Conservation (phyloP, 2,888 invertebrate genomes). For the Hirtodrosophila histrioides region DNA sequence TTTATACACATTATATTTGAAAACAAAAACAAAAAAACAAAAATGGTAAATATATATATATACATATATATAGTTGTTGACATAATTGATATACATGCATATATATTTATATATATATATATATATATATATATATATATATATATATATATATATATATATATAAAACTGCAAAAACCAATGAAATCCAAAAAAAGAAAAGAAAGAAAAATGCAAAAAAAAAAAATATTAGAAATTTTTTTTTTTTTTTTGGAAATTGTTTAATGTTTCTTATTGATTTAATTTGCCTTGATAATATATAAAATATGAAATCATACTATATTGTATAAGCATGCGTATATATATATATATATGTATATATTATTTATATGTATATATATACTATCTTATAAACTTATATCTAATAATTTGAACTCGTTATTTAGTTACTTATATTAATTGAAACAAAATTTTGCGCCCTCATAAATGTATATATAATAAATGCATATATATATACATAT, state of each 20-base stretch:
- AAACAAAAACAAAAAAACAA: too few relatives aligned
- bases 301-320: constrained; percentile 33
- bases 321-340: constrained; percentile 23
- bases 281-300: constrained; percentile 18
- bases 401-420: constrained; percentile 72
- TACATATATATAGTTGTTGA: constrained; percentile 55
- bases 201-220: constrained; percentile 37
- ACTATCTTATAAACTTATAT: constrained; percentile 36
- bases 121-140: constrained; percentile 26
- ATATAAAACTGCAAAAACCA: constrained; percentile 42
- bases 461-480: constrained; percentile 36
- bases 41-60: constrained; percentile 30
- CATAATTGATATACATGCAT: constrained; percentile 27
- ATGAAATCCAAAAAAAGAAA: constrained; percentile 43
- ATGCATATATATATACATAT: constrained; percentile 27
- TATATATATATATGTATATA: constrained; percentile 15
- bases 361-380: constrained; percentile 23
- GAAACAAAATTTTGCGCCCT: constrained; percentile 30
- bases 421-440: constrained; percentile 75
- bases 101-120: constrained; percentile 18
- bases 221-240: constrained; percentile 31
- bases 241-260: constrained; percentile 35
- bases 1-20: constrained; percentile 42
- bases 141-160: constrained; percentile 19
- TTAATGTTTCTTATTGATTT: constrained; percentile 30